These are phyloP conservation scores for Spinibarbus caldwelli DNA, from an alignment of 2,797 vertebrate genomes.

Conservation along the genomic window DNA sequence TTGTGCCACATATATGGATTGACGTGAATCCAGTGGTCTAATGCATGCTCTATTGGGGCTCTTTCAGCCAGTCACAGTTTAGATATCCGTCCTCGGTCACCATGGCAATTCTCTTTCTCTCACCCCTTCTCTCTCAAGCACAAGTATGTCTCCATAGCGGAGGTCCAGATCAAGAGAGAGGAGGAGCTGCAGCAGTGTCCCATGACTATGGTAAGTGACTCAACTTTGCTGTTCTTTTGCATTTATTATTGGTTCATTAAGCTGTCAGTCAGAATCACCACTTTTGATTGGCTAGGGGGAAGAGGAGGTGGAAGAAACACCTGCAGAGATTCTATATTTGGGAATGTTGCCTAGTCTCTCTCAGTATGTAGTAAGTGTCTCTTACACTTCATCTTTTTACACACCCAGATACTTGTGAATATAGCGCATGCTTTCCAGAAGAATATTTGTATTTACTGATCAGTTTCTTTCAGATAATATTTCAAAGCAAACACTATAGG, in stretches of 20 bases:
- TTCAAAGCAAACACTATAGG: background rate
- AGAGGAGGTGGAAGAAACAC: constrained; percentile 91
- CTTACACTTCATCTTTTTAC: background rate
- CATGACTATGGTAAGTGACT: constrained; percentile 87
- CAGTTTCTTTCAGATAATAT: too few species aligned
- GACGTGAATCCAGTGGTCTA: background rate
- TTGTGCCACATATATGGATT: background rate
- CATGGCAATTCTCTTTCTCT: constrained; percentile 37
- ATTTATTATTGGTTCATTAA: background rate
- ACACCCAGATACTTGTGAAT: background rate
- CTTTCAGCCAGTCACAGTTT: constrained; percentile 26
- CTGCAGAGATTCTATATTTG: constrained; percentile 88
- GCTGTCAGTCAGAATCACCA: constrained; percentile 4
- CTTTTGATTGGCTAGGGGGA: constrained; percentile 82
- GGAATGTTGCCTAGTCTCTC: constrained; percentile 94
- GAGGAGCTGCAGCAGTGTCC: constrained; percentile 93
- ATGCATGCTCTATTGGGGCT: background rate
- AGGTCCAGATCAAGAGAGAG: constrained; percentile 92
- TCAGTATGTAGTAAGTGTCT: constrained; percentile 91
- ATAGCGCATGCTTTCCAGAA: background rate
- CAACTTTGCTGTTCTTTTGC: background rate
- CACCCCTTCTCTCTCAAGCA: constrained; percentile 77
- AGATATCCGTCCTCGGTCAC: constrained; percentile 20
- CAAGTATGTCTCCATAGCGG: constrained; percentile 93
- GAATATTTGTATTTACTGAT: background rate